Evolutionary conservation across 2,888 invertebrate species (phyloP).

Genomic region (Acronicta alni): DNA sequence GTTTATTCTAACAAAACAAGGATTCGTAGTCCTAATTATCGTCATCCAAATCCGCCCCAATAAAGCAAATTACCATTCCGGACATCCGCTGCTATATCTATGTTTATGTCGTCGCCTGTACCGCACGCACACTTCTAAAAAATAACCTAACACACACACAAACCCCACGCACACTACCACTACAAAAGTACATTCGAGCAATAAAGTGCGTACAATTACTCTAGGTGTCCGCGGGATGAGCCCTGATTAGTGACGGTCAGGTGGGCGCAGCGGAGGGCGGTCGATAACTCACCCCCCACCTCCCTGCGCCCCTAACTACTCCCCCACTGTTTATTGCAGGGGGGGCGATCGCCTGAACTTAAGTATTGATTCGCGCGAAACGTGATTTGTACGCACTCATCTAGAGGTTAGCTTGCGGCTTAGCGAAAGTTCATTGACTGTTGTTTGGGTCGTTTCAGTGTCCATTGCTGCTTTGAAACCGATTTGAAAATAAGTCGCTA

Average conservation of each 20-base stretch:
- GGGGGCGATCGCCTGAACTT: slow-evolving; percentile 88
- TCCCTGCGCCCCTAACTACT: slow-evolving; percentile 76
- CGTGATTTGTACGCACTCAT: slow-evolving; percentile 90
- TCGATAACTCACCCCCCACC: slow-evolving; percentile 75
- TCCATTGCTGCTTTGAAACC: slow-evolving; percentile 59
- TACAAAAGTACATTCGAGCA: slow-evolving; percentile 65
- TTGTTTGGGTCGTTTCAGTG: slow-evolving; percentile 55
- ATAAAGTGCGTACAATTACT: slow-evolving; percentile 84
- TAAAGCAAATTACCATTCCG: slow-evolving; percentile 66
- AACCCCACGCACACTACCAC: slow-evolving; percentile 53
- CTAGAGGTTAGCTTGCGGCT: slow-evolving; percentile 84
- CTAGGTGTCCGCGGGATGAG: slow-evolving; percentile 88
- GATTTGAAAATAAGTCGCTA: not conserved
- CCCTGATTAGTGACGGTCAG: slow-evolving; percentile 89
- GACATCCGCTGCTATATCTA: slow-evolving; percentile 57
- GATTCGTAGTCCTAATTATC: slow-evolving; percentile 58
- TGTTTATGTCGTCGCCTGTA: slow-evolving; percentile 55
- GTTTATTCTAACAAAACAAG: slow-evolving; percentile 57
- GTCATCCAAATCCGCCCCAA: slow-evolving; percentile 62
- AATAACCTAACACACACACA: slow-evolving; percentile 38
- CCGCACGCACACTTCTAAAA: slow-evolving; percentile 53
- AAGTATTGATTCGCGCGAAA: slow-evolving; percentile 90
- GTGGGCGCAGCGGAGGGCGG: slow-evolving; percentile 78
- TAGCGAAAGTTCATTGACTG: slow-evolving; percentile 68
- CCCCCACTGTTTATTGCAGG: slow-evolving; percentile 86